These are phyloP conservation scores for Lepidocyrtinus sp. DNA, from an alignment of 2,888 invertebrate species.

Conservation along the genomic window DNA sequence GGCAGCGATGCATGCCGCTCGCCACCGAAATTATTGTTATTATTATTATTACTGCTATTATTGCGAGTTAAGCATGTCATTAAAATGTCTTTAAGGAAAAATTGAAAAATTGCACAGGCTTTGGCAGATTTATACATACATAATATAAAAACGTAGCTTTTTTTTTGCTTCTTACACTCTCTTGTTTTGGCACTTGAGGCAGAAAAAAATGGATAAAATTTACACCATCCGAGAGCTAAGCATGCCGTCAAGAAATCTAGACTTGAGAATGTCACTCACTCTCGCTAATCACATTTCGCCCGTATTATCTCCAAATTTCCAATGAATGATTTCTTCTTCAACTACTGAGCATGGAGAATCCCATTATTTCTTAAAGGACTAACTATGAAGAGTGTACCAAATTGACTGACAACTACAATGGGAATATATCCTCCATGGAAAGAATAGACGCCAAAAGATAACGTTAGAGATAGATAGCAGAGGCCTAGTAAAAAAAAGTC, in stretches of 20 bases:
- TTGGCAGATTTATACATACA: no score
- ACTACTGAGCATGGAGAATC: background rate
- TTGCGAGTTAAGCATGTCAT: no score
- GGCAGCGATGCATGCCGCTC: no score
- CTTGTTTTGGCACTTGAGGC: conserved; percentile 3
- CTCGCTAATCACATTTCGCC: background rate
- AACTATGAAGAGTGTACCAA: background rate
- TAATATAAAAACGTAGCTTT: no score
- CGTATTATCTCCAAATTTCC: no score
- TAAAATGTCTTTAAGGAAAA: no score
- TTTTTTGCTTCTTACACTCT: background rate
- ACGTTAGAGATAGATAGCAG: no score
- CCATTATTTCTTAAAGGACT: background rate
- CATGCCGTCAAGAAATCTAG: background rate
- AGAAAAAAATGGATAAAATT: background rate
- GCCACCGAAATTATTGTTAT: no score
- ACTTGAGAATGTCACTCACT: background rate
- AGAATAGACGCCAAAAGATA: background rate
- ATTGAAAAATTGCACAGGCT: no score
- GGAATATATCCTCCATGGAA: background rate
- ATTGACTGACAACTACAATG: background rate
- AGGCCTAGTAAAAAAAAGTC: no score
- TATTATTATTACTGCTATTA: no score
- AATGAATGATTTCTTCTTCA: background rate
- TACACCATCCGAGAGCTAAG: background rate